Conservation (phyloP, 2,888 invertebrate genomes). For the Marronus borbonicus region DNA sequence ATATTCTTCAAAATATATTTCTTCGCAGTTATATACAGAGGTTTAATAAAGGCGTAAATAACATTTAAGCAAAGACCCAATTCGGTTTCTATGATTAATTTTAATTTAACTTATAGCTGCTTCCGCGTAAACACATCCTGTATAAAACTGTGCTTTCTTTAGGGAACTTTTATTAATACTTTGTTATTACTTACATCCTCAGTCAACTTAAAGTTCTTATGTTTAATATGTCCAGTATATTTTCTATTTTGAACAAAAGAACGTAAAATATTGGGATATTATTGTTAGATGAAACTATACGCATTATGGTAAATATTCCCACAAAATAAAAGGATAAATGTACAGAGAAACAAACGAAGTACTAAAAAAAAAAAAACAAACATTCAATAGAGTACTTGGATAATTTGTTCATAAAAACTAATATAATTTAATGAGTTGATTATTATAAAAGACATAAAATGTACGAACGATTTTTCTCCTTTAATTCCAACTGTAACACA, state of each 20-base stretch:
- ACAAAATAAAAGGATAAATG: slow-evolving; percentile 25
- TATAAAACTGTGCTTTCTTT: slow-evolving; percentile 19
- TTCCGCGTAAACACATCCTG: background rate
- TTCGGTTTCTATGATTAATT: background rate
- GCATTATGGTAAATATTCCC: slow-evolving; percentile 28
- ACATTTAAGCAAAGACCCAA: background rate
- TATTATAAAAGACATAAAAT: slow-evolving; percentile 43
- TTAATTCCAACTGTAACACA: slow-evolving; percentile 54
- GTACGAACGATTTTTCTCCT: slow-evolving; percentile 38
- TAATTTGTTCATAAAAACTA: slow-evolving; percentile 31
- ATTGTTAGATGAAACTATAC: slow-evolving; percentile 35
- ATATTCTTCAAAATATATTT: background rate
- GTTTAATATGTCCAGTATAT: slow-evolving; percentile 41
- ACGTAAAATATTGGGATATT: slow-evolving; percentile 16
- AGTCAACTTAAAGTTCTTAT: slow-evolving; percentile 41
- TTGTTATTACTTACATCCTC: slow-evolving; percentile 19
- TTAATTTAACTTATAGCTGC: background rate
- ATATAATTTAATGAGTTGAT: slow-evolving; percentile 46
- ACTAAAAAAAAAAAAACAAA: slow-evolving; percentile 38
- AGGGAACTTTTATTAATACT: slow-evolving; percentile 31
- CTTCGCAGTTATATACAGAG: slow-evolving; percentile 25
- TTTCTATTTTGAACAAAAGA: slow-evolving; percentile 30
- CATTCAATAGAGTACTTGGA: slow-evolving; percentile 26
- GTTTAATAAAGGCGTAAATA: slow-evolving; percentile 10
- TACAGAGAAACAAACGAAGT: slow-evolving; percentile 28